Evolutionary conservation across 2,797 vertebrate genomes (phyloP), one percentile per base, ranked within the genome.

Genomic region (Tapera naevia): DNA sequence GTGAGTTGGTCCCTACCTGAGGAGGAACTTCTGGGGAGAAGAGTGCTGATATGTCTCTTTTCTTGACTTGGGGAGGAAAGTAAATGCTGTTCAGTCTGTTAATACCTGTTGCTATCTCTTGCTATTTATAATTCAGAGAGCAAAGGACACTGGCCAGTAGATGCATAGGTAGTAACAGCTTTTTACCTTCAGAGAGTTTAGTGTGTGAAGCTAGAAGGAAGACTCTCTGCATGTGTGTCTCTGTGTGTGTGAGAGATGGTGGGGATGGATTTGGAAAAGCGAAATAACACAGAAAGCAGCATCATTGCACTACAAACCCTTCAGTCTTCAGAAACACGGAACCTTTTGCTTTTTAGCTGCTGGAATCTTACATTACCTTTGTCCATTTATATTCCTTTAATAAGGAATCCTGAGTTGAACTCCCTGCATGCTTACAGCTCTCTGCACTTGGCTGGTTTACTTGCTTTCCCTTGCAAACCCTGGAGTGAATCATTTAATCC

Each of bases 381-480:
- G 14, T 67, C 94, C 28, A 4, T 28, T 91, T 80, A 71, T 82
- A 30, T 33, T 56, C 64, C 67, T 72, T 88, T 46, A 46, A 57
- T 35, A 43, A 87, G 37, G 80, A 93, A 93, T 89, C 96, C 93
- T 80, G 94, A 93, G 75, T 13, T 92, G 94, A 93, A 93, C 93
- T 89, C 88, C 62, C 70, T 10, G 70, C 62, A 39, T 53, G 76
- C 88, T 84, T 12, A 4, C 46, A 28, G 73, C 35, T 5, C 74
- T 39, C 71, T 94, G 86, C 86, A 76, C 86, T 93, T 90, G 95
- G 93, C 95, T 62, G 90, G 24, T 39, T 93, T 80, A 22, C 67
- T n/a, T 56, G 88, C 41, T 94, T 92, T 93, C 78, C 89, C 46
- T 74, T 58, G 80, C 86, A 89, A 94, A 60, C 71, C 69, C 78